Conservation (phyloP, 2,888 invertebrate genomes). For the Hermaeophaga mercurialis region DNA sequence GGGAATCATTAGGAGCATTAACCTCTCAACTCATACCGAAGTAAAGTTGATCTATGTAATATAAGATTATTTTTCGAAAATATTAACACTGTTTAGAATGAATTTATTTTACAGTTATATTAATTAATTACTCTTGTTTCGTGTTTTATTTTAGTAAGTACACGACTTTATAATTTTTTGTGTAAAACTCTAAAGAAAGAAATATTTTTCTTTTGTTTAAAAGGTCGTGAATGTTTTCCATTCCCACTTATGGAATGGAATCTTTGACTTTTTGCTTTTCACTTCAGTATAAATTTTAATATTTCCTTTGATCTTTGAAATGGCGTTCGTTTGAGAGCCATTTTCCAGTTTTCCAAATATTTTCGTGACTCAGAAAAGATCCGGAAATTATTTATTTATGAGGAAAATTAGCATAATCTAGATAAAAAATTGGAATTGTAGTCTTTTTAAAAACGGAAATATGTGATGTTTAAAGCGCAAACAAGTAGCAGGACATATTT, state of each 20-base stretch:
- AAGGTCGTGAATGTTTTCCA: neutral
- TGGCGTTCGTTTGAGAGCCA: constrained; percentile 17
- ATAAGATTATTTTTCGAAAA: too few relatives aligned
- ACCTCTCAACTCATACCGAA: too few relatives aligned
- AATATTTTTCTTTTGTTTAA: neutral
- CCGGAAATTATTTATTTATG: constrained; percentile 25
- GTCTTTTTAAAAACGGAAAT: neutral
- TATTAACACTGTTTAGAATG: too few relatives aligned
- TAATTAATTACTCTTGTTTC: too few relatives aligned
- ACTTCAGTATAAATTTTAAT: constrained; percentile 23
- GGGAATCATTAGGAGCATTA: too few relatives aligned
- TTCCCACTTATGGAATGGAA: constrained; percentile 7
- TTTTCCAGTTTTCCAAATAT: constrained; percentile 16
- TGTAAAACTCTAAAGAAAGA: neutral
- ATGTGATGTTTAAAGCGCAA: neutral
- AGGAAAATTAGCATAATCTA: constrained; percentile 8
- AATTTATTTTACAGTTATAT: too few relatives aligned
- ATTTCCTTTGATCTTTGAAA: constrained; percentile 25
- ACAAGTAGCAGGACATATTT: too few relatives aligned
- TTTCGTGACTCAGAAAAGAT: constrained; percentile 12
- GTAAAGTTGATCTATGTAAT: too few relatives aligned
- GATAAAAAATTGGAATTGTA: neutral
- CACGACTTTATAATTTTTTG: too few relatives aligned
- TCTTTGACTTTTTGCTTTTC: constrained; percentile 7
- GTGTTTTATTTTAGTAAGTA: too few relatives aligned